Conservation (phyloP, 2,113 vertebrate genomes). For the Eurypyga helias region DNA sequence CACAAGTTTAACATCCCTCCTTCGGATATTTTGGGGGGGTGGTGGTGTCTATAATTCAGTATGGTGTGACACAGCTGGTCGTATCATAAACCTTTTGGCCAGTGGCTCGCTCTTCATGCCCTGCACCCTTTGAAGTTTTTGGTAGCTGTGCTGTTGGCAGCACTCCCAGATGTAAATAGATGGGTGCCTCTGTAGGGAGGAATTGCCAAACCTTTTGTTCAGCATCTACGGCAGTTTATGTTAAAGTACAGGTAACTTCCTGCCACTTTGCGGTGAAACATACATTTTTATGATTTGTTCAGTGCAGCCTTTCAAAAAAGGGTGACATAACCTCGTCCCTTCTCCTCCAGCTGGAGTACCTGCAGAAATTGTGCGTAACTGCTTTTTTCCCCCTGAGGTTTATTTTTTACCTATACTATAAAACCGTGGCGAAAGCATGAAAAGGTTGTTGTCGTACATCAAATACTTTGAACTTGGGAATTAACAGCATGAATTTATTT, state of each 20-base stretch:
- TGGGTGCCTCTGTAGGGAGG: not conserved
- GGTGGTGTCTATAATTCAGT: not conserved
- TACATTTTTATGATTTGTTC: not conserved
- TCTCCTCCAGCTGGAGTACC: fast-evolving
- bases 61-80: conserved; percentile 22
- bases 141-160: conserved; percentile 55
- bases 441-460: not conserved
- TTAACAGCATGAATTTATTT: not conserved
- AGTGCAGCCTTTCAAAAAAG: fast-evolving
- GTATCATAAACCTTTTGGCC: conserved; percentile 51
- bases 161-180: conserved; percentile 43
- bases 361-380: not conserved
- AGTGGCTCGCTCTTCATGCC: conserved; percentile 21
- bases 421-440: not conserved
- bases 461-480: not conserved
- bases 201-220: conserved; percentile 38
- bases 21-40: not conserved
- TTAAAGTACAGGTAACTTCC: conserved; percentile 13
- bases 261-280: not conserved
- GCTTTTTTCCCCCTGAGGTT: not conserved
- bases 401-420: not conserved
- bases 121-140: conserved; percentile 60
- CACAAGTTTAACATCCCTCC: not conserved
- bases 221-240: not conserved
- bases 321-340: not conserved